Base-by-base conservation (phyloP, 2,888 invertebrate species). In the Megalurothrips usitatus region DNA sequence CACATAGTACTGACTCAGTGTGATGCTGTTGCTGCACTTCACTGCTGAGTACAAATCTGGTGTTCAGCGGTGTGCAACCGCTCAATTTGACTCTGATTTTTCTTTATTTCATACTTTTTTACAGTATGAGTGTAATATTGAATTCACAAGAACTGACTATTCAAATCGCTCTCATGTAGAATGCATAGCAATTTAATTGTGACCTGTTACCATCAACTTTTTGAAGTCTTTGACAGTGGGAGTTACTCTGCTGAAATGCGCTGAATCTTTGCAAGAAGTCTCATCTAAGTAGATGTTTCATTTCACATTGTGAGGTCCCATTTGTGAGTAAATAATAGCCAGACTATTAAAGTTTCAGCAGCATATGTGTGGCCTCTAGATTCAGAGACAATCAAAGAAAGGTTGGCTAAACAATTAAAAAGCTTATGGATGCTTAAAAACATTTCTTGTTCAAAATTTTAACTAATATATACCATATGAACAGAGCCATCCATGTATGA, bases 61-160 rank as follows among this genome's bases (percentile, higher is more conserved):
- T 58, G 58, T 17, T 19, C 58, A 58, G 68, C 68, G 26, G 68
- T 58, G 58, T 19, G 23, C 68, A 75, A 26, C 12, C 68, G 68
- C 68, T 75, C 68, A 75, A 75, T 75, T 75, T 75, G 23, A 75
- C 10, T 58, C 58, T 19, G 3, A 43, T 58, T 58, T 14, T 58
- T 58, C 17, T 58, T 58, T 75, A 12, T 68, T 23, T 26, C 58
- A 58, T 26, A 8, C 26, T 12, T 26, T 75, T 23, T 23, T 75
- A 75, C 68, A 23, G 68, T 26, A 26, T 26, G 68, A 75, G 68
- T 26, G 26, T 75, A 26, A 75, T 75, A 26, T 26, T 75, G 68
- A 75, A 26, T 75, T 75, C 26, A 75, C 68, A 75, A 75, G 68
- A 75, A 75, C 68, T 75, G 68, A 75, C 68, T 75, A 26, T 12